Evolutionary conservation across 2,797 vertebrate species (phyloP).

Genomic region (Chiloscyllium punctatum): DNA sequence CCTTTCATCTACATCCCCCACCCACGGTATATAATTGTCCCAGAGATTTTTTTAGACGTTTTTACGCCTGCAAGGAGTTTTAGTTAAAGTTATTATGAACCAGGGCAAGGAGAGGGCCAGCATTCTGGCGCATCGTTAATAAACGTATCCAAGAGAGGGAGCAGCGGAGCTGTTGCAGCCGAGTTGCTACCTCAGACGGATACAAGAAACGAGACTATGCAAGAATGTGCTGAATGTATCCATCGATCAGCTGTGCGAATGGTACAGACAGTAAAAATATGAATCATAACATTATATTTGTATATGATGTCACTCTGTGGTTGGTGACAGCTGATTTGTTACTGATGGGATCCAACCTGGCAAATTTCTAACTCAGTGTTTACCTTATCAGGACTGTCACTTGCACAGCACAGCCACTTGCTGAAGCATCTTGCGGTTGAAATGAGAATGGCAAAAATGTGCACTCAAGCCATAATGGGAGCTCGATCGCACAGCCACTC

Average conservation of each 20-base stretch:
- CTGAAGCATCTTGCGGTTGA: neutral
- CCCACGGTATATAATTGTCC: neutral
- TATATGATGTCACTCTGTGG: constrained; percentile 25
- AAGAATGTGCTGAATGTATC: constrained; percentile 22
- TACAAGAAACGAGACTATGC: neutral
- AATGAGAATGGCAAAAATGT: constrained; percentile 24
- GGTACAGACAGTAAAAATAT: constrained; percentile 16
- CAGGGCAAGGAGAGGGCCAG: neutral
- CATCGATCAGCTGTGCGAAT: constrained; percentile 29
- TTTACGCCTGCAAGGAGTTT: neutral
- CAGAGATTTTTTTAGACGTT: neutral
- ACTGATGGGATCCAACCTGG: neutral
- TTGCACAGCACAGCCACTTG: constrained; percentile 4
- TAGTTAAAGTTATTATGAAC: neutral
- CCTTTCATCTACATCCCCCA: too few relatives aligned
- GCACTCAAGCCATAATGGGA: neutral
- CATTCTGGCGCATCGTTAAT: neutral
- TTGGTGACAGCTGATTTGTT: constrained; percentile 34
- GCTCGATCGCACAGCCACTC: neutral
- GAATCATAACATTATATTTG: constrained; percentile 36
- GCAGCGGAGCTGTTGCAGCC: neutral
- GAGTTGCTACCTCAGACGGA: neutral
- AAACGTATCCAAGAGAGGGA: neutral
- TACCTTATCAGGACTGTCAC: constrained; percentile 20
- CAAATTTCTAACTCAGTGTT: neutral